Evolutionary conservation across 2,113 vertebrate species (phyloP).

Genomic region (Hydrochoerus hydrochaeris): DNA sequence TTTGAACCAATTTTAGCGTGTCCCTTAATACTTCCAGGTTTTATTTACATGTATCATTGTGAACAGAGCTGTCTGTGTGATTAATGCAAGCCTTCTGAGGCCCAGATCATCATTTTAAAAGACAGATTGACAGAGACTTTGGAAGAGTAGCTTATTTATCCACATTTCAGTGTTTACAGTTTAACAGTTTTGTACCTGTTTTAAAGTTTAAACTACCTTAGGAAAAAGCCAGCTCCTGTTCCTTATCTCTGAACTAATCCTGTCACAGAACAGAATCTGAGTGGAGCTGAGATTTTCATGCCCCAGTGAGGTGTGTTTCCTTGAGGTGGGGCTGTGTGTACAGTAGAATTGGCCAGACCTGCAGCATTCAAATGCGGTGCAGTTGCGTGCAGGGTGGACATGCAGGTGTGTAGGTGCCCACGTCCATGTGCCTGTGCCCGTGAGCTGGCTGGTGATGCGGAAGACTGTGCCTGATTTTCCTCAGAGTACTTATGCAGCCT

Average conservation of each 20-base stretch:
- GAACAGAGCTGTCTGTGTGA: conserved; percentile 61
- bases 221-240: conserved; percentile 38
- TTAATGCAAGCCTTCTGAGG: conserved; percentile 21
- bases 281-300: conserved; percentile 9
- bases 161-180: conserved; percentile 43
- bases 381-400: conserved; percentile 8
- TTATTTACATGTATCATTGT: conserved; percentile 51
- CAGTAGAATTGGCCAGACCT: background rate
- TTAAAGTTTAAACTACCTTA: conserved; percentile 66
- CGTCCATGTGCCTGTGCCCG: background rate
- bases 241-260: conserved; percentile 50
- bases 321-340: background rate
- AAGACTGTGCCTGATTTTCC: conserved; percentile 1
- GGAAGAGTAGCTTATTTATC: conserved; percentile 54
- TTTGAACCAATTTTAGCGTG: conserved; percentile 62
- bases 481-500: background rate
- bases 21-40: conserved; percentile 43
- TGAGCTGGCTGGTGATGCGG: conserved; percentile 15
- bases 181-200: conserved; percentile 49
- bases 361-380: background rate
- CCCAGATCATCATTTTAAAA: conserved; percentile 34
- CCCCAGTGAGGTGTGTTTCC: background rate
- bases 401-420: conserved; percentile 30
- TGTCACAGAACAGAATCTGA: conserved; percentile 30
- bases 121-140: conserved; percentile 44